Percentiles rank a stretch among this genome's conserved stretches.
These are phyloP conservation scores for Pherbina coryleti DNA, from an alignment of 2,888 invertebrate species.

Conservation along the genomic window DNA sequence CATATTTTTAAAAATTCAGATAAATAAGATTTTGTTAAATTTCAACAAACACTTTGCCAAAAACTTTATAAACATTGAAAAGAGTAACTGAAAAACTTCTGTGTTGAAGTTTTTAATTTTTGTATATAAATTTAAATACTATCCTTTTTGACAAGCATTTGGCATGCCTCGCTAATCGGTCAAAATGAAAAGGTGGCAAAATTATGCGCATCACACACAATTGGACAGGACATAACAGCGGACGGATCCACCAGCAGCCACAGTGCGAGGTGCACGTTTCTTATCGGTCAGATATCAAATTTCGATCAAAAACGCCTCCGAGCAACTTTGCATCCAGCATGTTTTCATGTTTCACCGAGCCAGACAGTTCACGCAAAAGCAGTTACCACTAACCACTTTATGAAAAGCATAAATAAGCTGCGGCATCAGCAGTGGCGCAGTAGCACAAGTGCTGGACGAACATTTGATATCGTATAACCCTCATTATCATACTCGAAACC, in stretches of 20 bases:
- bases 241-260: not conserved
- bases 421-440: slow-evolving; percentile 27
- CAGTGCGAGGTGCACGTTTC: slow-evolving; percentile 52
- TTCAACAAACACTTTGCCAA: too few species aligned
- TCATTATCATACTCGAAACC: slow-evolving; percentile 69
- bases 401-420: slow-evolving; percentile 45
- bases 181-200: slow-evolving; percentile 53
- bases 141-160: slow-evolving; percentile 66
- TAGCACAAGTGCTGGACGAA: slow-evolving; percentile 31
- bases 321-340: slow-evolving; percentile 53
- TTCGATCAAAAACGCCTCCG: slow-evolving; percentile 67
- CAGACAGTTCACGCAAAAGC: slow-evolving; percentile 41
- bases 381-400: slow-evolving; percentile 44
- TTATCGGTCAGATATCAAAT: slow-evolving; percentile 69
- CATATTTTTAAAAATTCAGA: too few species aligned
- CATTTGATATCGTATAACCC: slow-evolving; percentile 63
- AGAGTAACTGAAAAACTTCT: too few species aligned
- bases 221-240: not conserved
- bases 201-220: not conserved
- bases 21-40: too few species aligned
- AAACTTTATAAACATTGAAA: too few species aligned
- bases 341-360: slow-evolving; percentile 29
- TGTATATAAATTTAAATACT: slow-evolving; percentile 54
- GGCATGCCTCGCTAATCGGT: slow-evolving; percentile 64
- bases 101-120: too few species aligned